Evolutionary conservation across 2,797 vertebrate species (phyloP).

Genomic region (Aphelocoma californica): DNA sequence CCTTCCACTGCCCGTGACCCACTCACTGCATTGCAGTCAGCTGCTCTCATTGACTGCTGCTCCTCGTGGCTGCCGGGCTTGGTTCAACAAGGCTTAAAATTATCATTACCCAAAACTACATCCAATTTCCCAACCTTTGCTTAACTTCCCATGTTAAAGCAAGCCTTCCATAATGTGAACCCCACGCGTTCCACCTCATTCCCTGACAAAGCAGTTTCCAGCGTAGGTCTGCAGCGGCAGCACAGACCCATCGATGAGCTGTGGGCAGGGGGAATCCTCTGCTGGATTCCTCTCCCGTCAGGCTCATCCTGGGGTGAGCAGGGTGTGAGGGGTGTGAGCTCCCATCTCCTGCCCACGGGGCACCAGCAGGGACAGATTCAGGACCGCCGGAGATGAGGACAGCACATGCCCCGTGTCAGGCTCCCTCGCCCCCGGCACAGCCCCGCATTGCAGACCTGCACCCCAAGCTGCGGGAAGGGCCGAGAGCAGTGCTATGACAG

Average conservation of each 20-base stretch:
- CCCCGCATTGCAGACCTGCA: not conserved
- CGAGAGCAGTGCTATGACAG: not conserved
- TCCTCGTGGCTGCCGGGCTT: not conserved
- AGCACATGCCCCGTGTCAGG: accelerated
- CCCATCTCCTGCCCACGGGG: not conserved
- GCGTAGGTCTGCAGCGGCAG: not conserved
- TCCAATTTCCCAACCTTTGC: not conserved
- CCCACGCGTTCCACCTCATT: too few species aligned
- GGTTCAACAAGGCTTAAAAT: not conserved
- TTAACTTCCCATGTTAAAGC: not conserved
- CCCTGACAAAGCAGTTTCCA: not conserved
- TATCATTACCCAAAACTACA: not conserved
- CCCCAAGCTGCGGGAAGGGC: not conserved
- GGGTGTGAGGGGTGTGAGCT: accelerated
- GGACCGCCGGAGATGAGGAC: not conserved
- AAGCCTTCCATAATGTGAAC: accelerated
- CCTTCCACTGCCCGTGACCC: not conserved
- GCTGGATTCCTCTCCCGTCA: not conserved
- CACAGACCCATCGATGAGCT: not conserved
- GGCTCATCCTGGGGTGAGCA: not conserved
- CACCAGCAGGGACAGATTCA: too few species aligned
- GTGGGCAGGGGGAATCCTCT: not conserved
- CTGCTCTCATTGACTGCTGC: not conserved
- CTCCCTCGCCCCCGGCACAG: not conserved
- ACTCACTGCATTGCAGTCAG: not conserved